Conservation (phyloP, 2,888 invertebrate genomes). For the Leucophora obtusa region DNA sequence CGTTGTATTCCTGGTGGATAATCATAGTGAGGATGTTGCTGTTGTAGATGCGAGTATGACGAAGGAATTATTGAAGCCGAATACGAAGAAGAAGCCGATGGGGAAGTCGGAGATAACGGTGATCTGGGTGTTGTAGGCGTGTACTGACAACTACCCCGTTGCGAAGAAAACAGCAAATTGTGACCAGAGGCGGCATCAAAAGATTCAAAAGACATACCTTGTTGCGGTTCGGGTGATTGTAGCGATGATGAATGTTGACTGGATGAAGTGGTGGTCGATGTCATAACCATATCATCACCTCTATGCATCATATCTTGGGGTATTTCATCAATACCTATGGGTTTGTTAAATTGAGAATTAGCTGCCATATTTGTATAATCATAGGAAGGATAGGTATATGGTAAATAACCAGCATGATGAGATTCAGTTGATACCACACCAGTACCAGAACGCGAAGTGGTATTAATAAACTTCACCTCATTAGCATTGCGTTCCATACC, state of each 20-base stretch:
- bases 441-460: constrained; percentile 68
- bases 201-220: constrained; percentile 72
- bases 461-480: constrained; percentile 78
- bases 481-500: constrained; percentile 75
- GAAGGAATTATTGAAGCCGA: constrained; percentile 62
- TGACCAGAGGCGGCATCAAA: constrained; percentile 76
- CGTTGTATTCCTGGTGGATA: constrained; percentile 55
- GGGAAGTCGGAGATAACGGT: constrained; percentile 73
- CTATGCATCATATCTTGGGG: constrained; percentile 68
- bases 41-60: constrained; percentile 68
- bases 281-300: constrained; percentile 47
- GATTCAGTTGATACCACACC: constrained; percentile 74
- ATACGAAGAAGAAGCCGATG: constrained; percentile 68
- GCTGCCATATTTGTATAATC: constrained; percentile 78
- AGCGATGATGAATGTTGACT: constrained; percentile 72
- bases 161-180: constrained; percentile 71
- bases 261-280: constrained; percentile 67
- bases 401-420: constrained; percentile 74
- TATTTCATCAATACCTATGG: constrained; percentile 75
- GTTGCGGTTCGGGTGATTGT: constrained; percentile 68
- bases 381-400: constrained; percentile 76
- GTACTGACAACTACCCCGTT: constrained; percentile 69
- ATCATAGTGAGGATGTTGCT: constrained; percentile 64
- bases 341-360: constrained; percentile 77
- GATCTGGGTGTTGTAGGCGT: constrained; percentile 68